Conservation (phyloP, 2,113 vertebrate genomes). For the Pitta sordida region DNA sequence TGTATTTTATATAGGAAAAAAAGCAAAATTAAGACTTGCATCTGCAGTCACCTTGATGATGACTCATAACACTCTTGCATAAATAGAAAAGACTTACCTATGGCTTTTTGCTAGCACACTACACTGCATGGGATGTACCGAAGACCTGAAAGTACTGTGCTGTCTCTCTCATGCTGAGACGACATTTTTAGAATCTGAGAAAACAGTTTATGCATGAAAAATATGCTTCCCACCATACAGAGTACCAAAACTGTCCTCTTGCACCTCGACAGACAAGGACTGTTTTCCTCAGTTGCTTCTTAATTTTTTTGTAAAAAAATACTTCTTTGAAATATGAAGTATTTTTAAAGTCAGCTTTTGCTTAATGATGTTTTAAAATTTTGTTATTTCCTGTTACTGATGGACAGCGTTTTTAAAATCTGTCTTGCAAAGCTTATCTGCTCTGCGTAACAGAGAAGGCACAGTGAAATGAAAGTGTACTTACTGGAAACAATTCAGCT, state of each 20-base stretch:
- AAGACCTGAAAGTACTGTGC: not conserved
- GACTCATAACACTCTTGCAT: not conserved
- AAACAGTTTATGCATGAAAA: not conserved
- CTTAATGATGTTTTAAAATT: not conserved
- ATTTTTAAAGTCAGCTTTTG: not conserved
- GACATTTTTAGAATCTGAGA: constrained; percentile 4
- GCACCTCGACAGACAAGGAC: not conserved
- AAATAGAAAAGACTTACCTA: constrained; percentile 39
- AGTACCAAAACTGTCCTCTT: not conserved
- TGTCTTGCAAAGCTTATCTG: constrained; percentile 25
- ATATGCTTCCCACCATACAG: not conserved
- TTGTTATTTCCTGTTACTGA: not conserved
- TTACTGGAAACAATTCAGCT: constrained; percentile 57
- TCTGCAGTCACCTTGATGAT: not conserved
- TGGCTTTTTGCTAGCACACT: not conserved
- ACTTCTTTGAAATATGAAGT: not conserved
- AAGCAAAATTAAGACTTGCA: not conserved
- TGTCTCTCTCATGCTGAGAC: not conserved
- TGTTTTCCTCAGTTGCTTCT: not conserved
- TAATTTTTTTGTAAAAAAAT: not conserved
- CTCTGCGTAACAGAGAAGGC: not conserved
- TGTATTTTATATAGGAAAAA: not conserved
- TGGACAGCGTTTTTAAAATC: not conserved
- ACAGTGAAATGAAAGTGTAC: constrained; percentile 33
- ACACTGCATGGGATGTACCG: not conserved